Percentiles rank a stretch among this genome's conserved stretches.
Evolutionary conservation across 2,113 vertebrate species (phyloP).

Genomic region (Embiotoca jacksoni): DNA sequence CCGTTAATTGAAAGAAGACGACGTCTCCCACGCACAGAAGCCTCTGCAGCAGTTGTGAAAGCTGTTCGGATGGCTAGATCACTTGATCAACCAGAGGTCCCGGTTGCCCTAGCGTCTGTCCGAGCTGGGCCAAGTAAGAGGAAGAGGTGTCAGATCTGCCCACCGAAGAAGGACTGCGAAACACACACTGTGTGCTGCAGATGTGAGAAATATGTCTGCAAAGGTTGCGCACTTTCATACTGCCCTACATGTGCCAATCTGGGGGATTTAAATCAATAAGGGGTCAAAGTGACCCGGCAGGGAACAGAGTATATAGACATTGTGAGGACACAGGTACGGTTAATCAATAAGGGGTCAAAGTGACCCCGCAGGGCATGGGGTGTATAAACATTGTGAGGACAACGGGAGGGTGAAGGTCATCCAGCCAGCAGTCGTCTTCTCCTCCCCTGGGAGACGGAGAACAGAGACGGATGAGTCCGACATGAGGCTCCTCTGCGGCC

Average conservation of each 20-base stretch:
- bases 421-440: slow-evolving; percentile 13
- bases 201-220: slow-evolving; percentile 18
- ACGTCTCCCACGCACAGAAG: neutral
- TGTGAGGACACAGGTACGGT: no score
- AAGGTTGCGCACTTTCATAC: neutral
- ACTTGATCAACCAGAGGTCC: no score
- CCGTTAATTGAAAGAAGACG: neutral
- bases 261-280: no score
- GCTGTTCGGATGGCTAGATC: no score
- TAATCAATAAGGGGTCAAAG: no score
- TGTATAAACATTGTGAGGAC: neutral
- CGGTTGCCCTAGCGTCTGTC: no score
- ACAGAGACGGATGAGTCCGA: slow-evolving; percentile 39
- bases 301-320: no score
- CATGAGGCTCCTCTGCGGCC: slow-evolving; percentile 36
- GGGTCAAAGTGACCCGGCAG: no score
- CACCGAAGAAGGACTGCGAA: slow-evolving; percentile 10
- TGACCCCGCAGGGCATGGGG: neutral
- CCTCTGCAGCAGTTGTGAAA: neutral
- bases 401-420: neutral
- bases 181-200: neutral
- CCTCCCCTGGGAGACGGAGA: slow-evolving; percentile 29
- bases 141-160: slow-evolving; percentile 6
- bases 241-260: no score
- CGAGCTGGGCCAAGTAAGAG: slow-evolving; percentile 8